Percentiles rank a stretch among this genome's conserved stretches.
Conservation (phyloP, 35 echinoderm and acorn worm genomes). For the Apostichopus californicus region DNA sequence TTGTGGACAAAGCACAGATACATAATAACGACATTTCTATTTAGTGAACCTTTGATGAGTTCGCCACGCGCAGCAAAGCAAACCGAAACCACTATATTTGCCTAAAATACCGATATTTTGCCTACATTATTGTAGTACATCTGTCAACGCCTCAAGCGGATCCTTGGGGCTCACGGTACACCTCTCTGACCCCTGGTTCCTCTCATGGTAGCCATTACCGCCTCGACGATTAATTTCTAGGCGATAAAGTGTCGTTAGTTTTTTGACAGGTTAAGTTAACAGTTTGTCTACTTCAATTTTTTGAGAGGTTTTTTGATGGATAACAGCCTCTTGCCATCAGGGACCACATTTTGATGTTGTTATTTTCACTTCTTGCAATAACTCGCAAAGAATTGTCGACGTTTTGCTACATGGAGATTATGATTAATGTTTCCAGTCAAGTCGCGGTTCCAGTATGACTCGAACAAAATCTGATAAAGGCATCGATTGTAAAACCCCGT, state of each 20-base stretch:
- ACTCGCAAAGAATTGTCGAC: neutral
- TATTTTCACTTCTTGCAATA: neutral
- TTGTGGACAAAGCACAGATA: neutral
- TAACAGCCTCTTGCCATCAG: neutral
- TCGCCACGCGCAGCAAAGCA: constrained; percentile 22
- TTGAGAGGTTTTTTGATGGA: constrained; percentile 4
- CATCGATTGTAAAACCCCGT: too few relatives aligned
- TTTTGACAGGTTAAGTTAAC: constrained; percentile 18
- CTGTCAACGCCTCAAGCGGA: constrained; percentile 23
- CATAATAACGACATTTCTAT: neutral
- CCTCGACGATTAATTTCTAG: constrained; percentile 42
- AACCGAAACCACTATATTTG: constrained; percentile 9
- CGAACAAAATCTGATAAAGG: too few relatives aligned
- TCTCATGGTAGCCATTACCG: constrained; percentile 24
- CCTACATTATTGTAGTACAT: constrained; percentile 16
- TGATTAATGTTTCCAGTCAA: constrained; percentile 1
- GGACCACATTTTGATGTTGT: neutral
- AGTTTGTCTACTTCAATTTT: constrained; percentile 27
- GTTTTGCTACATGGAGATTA: neutral
- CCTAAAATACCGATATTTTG: neutral
- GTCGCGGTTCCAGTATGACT: neutral
- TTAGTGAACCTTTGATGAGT: neutral
- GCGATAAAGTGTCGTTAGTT: constrained; percentile 11
- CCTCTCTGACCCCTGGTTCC: constrained; percentile 9
- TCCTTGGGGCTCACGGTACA: neutral